Conservation (phyloP, 1,140 invertebrate species). For the Neodiprion virginianus region DNA sequence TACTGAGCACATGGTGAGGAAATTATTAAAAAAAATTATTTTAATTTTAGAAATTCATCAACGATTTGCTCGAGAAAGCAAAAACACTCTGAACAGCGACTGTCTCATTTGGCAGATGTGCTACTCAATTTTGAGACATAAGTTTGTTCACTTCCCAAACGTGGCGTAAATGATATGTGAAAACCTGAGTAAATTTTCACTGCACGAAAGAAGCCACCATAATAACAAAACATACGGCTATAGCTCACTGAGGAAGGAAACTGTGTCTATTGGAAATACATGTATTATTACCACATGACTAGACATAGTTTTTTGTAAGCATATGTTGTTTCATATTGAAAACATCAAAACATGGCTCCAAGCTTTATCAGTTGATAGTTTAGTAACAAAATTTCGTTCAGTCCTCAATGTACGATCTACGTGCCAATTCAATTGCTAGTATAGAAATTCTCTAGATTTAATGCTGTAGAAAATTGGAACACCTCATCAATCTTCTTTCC, state of each 20-base stretch:
- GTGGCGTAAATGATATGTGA: constrained; percentile 24
- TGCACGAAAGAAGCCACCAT: constrained; percentile 23
- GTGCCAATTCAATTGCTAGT: constrained; percentile 25
- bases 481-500: not conserved
- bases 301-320: constrained; percentile 34
- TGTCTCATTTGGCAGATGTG: constrained; percentile 22
- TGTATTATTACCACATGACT: constrained; percentile 22
- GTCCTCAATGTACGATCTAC: constrained; percentile 10
- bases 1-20: constrained; percentile 10
- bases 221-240: constrained; percentile 30
- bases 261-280: constrained; percentile 6
- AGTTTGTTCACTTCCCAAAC: constrained; percentile 44
- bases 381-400: constrained; percentile 16
- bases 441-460: constrained; percentile 34
- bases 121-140: constrained; percentile 24
- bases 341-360: constrained; percentile 22
- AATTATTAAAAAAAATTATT: constrained; percentile 29
- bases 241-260: constrained; percentile 24
- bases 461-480: not conserved
- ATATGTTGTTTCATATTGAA: constrained; percentile 38
- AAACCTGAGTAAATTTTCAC: constrained; percentile 26
- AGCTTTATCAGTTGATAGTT: constrained; percentile 1
- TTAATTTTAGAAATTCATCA: constrained; percentile 85
- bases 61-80: constrained; percentile 86
- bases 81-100: constrained; percentile 76